Percentiles rank a stretch among this genome's conserved stretches.
phyloP scores from a whole-genome alignment of 2,113 vertebrate species.

The Verasper variegatus region DNA sequence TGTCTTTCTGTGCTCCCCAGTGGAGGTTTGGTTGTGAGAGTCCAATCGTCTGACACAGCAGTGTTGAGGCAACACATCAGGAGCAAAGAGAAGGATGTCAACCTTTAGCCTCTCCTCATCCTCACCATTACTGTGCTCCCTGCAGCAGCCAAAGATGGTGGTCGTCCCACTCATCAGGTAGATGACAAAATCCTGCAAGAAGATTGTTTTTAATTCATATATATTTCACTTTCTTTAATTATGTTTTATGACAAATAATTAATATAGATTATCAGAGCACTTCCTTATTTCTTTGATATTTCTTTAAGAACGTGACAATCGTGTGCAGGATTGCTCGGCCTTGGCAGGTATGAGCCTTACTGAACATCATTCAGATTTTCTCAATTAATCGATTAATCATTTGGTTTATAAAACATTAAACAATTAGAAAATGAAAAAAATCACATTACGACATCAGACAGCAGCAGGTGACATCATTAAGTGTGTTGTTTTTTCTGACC shows the following conservation, averaged over 20 bases:
- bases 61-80: conserved; percentile 82
- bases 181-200: conserved; percentile 82
- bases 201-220: background rate
- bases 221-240: background rate
- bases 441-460: too few relatives aligned
- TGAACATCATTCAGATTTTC: too few relatives aligned
- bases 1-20: conserved; percentile 56
- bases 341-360: too few relatives aligned
- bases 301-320: too few relatives aligned
- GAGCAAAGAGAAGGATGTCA: conserved; percentile 82
- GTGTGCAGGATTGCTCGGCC: too few relatives aligned
- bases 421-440: too few relatives aligned
- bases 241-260: too few relatives aligned
- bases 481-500: too few relatives aligned
- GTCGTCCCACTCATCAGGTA: conserved; percentile 81
- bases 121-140: conserved; percentile 69
- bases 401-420: background rate
- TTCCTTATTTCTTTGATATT: too few relatives aligned
- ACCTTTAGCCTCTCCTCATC: conserved; percentile 79
- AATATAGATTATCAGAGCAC: too few relatives aligned
- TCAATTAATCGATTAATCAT: background rate
- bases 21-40: conserved; percentile 16
- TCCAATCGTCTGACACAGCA: conserved; percentile 79
- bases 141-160: conserved; percentile 80
- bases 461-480: too few relatives aligned